phyloP scores from a whole-genome alignment of 2,888 invertebrate species.

The Danaus chrysippus region DNA sequence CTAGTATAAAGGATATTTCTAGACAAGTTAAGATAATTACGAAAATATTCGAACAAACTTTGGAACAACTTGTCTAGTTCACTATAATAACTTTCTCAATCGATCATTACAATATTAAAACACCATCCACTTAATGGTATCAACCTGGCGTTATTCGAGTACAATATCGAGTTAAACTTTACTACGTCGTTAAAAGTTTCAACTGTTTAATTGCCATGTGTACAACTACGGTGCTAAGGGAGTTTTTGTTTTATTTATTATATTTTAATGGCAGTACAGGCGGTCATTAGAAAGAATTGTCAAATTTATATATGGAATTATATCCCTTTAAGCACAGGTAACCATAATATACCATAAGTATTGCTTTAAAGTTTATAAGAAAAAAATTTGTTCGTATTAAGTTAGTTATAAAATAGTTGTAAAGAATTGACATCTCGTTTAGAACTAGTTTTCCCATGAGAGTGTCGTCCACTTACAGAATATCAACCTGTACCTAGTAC shows the following conservation, averaged over 20 bases:
- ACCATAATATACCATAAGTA: not conserved
- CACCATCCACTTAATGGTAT: constrained; percentile 27
- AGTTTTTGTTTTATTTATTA: constrained; percentile 31
- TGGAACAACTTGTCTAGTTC: not conserved
- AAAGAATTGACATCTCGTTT: no score
- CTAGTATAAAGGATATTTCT: no score
- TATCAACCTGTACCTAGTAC: no score
- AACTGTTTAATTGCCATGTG: constrained; percentile 36
- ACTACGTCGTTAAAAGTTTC: constrained; percentile 39
- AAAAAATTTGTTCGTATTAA: not conserved
- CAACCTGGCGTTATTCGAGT: constrained; percentile 28
- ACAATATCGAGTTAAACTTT: constrained; percentile 36
- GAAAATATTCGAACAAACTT: constrained; percentile 15
- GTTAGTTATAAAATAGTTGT: no score
- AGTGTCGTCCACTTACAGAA: no score
- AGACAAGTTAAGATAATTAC: no score
- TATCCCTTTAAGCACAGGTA: not conserved
- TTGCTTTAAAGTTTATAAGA: not conserved
- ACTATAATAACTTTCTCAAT: constrained; percentile 11
- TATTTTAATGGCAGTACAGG: constrained; percentile 20
- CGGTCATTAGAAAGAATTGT: constrained; percentile 3
- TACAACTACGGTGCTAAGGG: constrained; percentile 27
- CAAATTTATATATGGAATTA: not conserved
- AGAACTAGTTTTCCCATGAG: no score
- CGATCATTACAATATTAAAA: constrained; percentile 31